Percentiles rank a stretch among this genome's conserved stretches.
These are phyloP conservation scores for Pristionchus maxplancki DNA, from an alignment of 2,888 invertebrate species.

Conservation along the genomic window DNA sequence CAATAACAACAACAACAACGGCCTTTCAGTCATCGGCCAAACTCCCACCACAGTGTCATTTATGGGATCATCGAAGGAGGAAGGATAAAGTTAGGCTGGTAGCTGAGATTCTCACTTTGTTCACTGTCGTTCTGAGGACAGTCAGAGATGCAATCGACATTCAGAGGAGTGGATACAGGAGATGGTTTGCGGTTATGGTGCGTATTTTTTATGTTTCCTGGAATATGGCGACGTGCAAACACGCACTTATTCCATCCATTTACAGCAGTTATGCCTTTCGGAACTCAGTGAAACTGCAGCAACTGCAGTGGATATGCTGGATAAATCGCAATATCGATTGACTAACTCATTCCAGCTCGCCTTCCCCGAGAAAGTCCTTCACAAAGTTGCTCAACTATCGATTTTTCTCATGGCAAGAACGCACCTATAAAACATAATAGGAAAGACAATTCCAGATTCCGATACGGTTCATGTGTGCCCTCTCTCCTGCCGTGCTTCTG, in stretches of 20 bases:
- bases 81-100: slow-evolving; percentile 57
- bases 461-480: slow-evolving; percentile 82
- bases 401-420: slow-evolving; percentile 86
- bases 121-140: slow-evolving; percentile 61
- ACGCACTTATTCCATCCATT: no score
- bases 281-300: background rate
- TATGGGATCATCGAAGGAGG: slow-evolving; percentile 61
- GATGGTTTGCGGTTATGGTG: slow-evolving; percentile 69
- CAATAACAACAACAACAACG: no score
- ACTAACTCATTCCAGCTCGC: slow-evolving; percentile 87
- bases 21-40: slow-evolving; percentile 20
- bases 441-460: slow-evolving; percentile 82
- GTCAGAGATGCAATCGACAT: slow-evolving; percentile 64
- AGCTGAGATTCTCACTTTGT: slow-evolving; percentile 62
- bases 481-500: slow-evolving; percentile 56
- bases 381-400: slow-evolving; percentile 91
- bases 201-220: background rate
- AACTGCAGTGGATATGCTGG: no score
- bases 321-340: no score
- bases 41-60: slow-evolving; percentile 62
- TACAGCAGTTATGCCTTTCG: no score
- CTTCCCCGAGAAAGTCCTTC: slow-evolving; percentile 92
- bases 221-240: no score
- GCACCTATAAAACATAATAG: background rate
- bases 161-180: slow-evolving; percentile 62